Evolutionary conservation across 1,140 invertebrate species (phyloP), one percentile per base, ranked within the genome.

Genomic region (Drosophila gunungcola): DNA sequence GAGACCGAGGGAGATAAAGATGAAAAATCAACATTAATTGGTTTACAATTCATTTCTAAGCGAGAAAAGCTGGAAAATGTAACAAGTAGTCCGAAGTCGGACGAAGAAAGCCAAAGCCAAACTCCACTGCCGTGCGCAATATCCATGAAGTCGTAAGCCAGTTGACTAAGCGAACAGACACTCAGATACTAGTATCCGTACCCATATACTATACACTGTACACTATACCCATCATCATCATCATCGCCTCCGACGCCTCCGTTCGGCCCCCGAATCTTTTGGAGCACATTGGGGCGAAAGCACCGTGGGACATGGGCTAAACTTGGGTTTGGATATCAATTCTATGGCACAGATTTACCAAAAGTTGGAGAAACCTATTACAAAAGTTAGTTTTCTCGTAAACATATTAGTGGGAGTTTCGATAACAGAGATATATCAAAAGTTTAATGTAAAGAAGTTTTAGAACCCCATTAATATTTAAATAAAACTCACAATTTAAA

Each of bases 31-130:
- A 61, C 69, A 82, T 86, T 86, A 86, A 86, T 86, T 86, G 82
- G 83, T 88, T 86, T 82, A 79, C 82, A 86, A 86, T 86, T 86
- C 83, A 86, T 86, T 86, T 78, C 82, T 63, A 63, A 68, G 82
- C 79, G 79, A 82, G 74, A 78, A 86, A 82, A 78, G 61, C 64
- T 88, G 82, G 63, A 86, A 85, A 85, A 86, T 85, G 78, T 86
- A 85, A 80, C 73, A 85, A 85, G 62, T 80, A 64, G 73, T 61
- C 76, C 68, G 52, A 79, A 76, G 64, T 76, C 78, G 65, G 29
- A 63, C 54, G 55, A 86, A 86, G 82, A 86, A 86, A 88, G 74
- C 82, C 80, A 73, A 43, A 48, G 52, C 39, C 70, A 36, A 36
- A 48, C 61, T 64, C 39, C 53, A 36, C 57, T 27, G 43, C 41